A percentile compares a stretch with the other conserved stretches of the same genome.
Evolutionary conservation across 1,140 invertebrate species (phyloP).

Genomic region (Drosophila seguyi): DNA sequence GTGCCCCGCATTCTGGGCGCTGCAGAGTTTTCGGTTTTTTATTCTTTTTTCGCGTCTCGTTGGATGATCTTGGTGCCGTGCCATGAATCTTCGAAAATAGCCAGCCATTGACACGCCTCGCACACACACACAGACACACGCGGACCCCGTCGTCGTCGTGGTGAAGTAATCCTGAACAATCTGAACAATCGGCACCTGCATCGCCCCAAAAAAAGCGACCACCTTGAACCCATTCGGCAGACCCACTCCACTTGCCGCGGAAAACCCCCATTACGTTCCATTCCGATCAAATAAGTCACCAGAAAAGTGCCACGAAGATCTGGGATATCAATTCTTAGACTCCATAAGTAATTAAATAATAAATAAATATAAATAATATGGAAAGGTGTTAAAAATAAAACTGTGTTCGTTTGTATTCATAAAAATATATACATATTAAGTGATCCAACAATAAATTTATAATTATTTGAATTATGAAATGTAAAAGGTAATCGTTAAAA

Average conservation of each 20-base stretch:
- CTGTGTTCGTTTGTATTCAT: neutral
- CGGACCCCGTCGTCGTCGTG: conserved; percentile 19
- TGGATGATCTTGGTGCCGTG: conserved; percentile 78
- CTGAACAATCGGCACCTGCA: conserved; percentile 21
- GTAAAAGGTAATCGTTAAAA: neutral
- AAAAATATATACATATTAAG: neutral
- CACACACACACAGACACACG: conserved; percentile 14
- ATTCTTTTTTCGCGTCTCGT: conserved; percentile 26
- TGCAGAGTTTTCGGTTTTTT: conserved; percentile 12
- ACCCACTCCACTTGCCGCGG: conserved; percentile 19
- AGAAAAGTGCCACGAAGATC: neutral
- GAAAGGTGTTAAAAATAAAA: neutral
- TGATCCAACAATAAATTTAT: no score
- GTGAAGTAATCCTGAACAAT: conserved; percentile 44
- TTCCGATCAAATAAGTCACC: neutral
- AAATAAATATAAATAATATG: neutral
- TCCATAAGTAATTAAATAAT: neutral
- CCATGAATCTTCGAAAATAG: conserved; percentile 79
- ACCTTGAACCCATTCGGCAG: conserved; percentile 44
- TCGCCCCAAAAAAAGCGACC: conserved; percentile 12
- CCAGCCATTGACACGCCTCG: conserved; percentile 71
- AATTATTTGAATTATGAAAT: neutral
- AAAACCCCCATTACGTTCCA: conserved; percentile 5
- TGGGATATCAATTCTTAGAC: neutral
- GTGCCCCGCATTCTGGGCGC: conserved; percentile 52